Evolutionary conservation across 2,888 invertebrate species (phyloP).

Genomic region (Chloromyia formosa): DNA sequence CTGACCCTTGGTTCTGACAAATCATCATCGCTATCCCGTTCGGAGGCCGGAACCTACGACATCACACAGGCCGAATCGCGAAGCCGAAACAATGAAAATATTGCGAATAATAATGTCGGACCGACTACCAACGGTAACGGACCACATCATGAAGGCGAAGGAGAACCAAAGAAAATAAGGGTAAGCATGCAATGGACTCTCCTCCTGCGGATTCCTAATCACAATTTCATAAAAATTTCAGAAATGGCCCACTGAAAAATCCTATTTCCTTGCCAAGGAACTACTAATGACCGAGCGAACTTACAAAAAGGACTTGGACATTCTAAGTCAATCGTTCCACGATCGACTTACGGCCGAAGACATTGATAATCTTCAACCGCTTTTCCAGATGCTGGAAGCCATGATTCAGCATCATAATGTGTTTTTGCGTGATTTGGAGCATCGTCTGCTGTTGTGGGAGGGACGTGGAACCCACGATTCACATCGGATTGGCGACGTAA

Average conservation of each 20-base stretch:
- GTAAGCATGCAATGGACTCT: constrained; percentile 52
- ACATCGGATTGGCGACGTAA: constrained; percentile 79
- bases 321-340: constrained; percentile 83
- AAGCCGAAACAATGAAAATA: constrained; percentile 54
- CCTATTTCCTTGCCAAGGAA: constrained; percentile 90
- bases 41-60: constrained; percentile 63
- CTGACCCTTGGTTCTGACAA: constrained; percentile 62
- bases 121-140: constrained; percentile 44
- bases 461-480: constrained; percentile 67
- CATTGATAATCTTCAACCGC: constrained; percentile 65
- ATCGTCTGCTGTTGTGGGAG: constrained; percentile 79
- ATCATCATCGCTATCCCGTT: constrained; percentile 62
- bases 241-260: constrained; percentile 74
- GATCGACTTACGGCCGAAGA: constrained; percentile 74
- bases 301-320: constrained; percentile 92
- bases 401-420: constrained; percentile 84
- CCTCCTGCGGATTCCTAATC: no score
- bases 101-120: constrained; percentile 54
- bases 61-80: constrained; percentile 62
- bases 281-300: constrained; percentile 95
- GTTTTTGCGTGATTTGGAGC: constrained; percentile 81
- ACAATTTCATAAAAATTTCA: constrained; percentile 55
- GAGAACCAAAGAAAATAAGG: constrained; percentile 59
- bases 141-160: constrained; percentile 48
- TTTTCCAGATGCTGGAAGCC: constrained; percentile 76